Base-by-base conservation (phyloP, 2,113 vertebrate species). In the Hystrix cristata region DNA sequence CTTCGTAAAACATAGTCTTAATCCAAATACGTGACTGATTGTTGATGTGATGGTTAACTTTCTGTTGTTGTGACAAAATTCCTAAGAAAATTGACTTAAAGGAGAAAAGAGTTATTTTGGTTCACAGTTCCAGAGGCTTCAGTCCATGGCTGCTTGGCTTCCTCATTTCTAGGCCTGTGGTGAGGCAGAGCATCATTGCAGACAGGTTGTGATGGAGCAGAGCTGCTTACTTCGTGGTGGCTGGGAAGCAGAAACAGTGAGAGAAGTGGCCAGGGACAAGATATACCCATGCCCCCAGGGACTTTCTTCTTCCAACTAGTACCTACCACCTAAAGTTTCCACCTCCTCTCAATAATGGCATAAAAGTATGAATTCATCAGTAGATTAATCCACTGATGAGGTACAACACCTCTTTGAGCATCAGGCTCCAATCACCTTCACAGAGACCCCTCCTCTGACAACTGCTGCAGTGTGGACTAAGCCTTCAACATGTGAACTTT, bases 1-100 rank as follows among this genome's bases (percentile, higher is more conserved):
- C 38, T 90, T 78, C 29, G 46, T 83, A 94, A 90, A 86, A 55
- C 48, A 82, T n/a, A 88, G 8, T 25, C 9, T 84, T 88, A 81
- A 74, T 6, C 62, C 64, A 95, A 71, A 72, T 71, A 95, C 65
- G 9, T 86, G 60, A 85, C 11, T 87, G 34, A 43, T 43, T 23
- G 38, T 72, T 72, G 71, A 4, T 72, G 71, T 1, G 9, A 46
- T 72, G 3, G n/a, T 71, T 71, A 46, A 43, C 9, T 72, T 43
- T 43, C 21, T 11, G 69, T 25, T 72, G 10, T 72, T 72, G 19
- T 72, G 71, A 46, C 38, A 72, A 72, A 72, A 46, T 72, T 34
- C 19, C 38, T 43, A 46, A 72, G 69, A 72, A 43, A 72, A 72
- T 43, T 10, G 43, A 72, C 4, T 23, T 72, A 72, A 72, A 43